These are phyloP conservation scores for Labeo rohita DNA, from an alignment of 2,113 vertebrate species.

Conservation along the genomic window DNA sequence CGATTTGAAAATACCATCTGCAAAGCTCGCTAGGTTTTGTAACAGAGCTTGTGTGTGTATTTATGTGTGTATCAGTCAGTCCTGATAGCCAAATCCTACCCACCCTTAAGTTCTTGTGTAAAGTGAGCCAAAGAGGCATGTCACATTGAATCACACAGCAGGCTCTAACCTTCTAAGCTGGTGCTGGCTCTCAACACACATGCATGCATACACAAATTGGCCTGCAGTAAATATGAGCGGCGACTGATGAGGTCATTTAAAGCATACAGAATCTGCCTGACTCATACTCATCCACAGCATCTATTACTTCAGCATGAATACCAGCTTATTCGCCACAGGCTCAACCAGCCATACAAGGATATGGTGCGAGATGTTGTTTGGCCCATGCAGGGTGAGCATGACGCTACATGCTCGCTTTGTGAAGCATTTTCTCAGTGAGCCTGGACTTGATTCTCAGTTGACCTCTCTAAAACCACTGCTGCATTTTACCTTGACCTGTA, in stretches of 20 bases:
- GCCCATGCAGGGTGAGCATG: background rate
- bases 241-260: slow-evolving; percentile 52
- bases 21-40: slow-evolving; percentile 2
- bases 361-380: background rate
- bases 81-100: slow-evolving; percentile 19
- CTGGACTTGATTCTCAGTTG: background rate
- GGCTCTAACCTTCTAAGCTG: slow-evolving; percentile 41
- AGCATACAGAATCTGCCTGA: slow-evolving; percentile 47
- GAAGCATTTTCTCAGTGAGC: background rate
- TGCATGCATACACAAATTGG: slow-evolving; percentile 17
- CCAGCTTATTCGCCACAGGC: slow-evolving; percentile 30
- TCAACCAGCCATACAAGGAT: slow-evolving; percentile 17
- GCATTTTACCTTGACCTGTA: slow-evolving; percentile 20
- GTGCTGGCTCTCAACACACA: slow-evolving; percentile 38
- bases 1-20: background rate
- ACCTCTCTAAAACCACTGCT: background rate
- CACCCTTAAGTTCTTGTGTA: slow-evolving; percentile 54
- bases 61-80: background rate
- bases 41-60: background rate
- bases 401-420: background rate
- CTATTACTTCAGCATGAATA: slow-evolving; percentile 52
- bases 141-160: slow-evolving; percentile 61
- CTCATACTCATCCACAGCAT: slow-evolving; percentile 28
- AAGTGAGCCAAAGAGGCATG: slow-evolving; percentile 64
- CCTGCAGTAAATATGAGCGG: slow-evolving; percentile 28